Percentiles rank a stretch among this genome's conserved stretches.
These are phyloP conservation scores for Drosophila leonis DNA, from an alignment of 2,888 invertebrate genomes.

Conservation along the genomic window DNA sequence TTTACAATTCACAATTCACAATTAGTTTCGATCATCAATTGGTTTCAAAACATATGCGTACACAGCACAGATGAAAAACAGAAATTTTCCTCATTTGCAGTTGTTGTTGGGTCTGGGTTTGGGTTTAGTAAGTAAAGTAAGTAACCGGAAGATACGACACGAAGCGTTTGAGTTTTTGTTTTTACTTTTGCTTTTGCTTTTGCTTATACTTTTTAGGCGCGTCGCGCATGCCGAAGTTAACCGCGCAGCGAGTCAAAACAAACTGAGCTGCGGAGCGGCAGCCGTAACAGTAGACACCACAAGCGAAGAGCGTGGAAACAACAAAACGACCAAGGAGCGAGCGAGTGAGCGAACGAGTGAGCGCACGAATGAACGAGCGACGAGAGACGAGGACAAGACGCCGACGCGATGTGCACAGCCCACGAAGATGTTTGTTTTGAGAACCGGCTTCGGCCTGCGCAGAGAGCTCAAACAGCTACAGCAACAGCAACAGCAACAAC, in stretches of 20 bases:
- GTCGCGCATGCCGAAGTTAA: slow-evolving; percentile 61
- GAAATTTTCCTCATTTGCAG: slow-evolving; percentile 23
- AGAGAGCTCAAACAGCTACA: slow-evolving; percentile 22
- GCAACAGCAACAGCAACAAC: slow-evolving; percentile 20
- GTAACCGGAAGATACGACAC: slow-evolving; percentile 42
- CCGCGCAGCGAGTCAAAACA: slow-evolving; percentile 66
- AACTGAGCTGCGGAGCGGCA: slow-evolving; percentile 52
- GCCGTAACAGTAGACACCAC: slow-evolving; percentile 27
- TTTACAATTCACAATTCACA: slow-evolving; percentile 31
- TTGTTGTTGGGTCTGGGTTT: slow-evolving; percentile 8
- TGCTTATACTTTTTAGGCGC: slow-evolving; percentile 10
- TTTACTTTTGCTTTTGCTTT: slow-evolving; percentile 1
- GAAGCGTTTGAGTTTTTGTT: too few relatives aligned
- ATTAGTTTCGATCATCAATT: slow-evolving; percentile 6
- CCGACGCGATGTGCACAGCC: slow-evolving; percentile 65
- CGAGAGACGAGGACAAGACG: slow-evolving; percentile 39
- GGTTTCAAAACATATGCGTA: slow-evolving; percentile 21
- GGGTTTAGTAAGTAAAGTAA: slow-evolving; percentile 13
- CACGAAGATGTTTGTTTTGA: slow-evolving; percentile 67
- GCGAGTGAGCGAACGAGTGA: slow-evolving; percentile 20
- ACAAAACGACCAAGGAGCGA: slow-evolving; percentile 56
- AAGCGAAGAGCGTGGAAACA: slow-evolving; percentile 53
- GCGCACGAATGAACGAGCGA: slow-evolving; percentile 10
- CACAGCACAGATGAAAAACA: slow-evolving; percentile 25
- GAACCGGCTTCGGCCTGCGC: slow-evolving; percentile 59